phyloP scores from a whole-genome alignment of 1,140 invertebrate species.

The Caenorhabditis tropicalis region DNA sequence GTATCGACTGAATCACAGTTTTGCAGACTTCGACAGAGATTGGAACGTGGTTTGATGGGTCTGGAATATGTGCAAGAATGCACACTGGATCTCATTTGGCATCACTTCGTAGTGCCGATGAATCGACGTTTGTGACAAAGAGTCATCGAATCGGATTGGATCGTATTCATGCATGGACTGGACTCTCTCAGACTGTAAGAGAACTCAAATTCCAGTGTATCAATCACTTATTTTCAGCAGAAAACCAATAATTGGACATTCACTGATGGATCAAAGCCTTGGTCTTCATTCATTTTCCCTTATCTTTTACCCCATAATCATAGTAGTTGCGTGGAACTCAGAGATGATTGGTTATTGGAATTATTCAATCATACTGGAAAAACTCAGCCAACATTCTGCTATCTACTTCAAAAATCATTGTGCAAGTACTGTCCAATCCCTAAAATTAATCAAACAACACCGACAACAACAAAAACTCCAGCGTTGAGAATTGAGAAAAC shows the following conservation, averaged over 20 bases:
- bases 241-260: conserved; percentile 3
- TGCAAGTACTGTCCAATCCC: not conserved
- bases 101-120: not conserved
- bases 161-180: conserved; percentile 13
- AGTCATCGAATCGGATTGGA: not conserved
- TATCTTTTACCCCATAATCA: not conserved
- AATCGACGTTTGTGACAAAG: not conserved
- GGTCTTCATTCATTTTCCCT: not conserved
- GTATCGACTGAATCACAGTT: no score
- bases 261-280: not conserved
- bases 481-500: not conserved
- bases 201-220: not conserved
- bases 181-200: conserved; percentile 8
- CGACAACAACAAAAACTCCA: not conserved
- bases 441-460: not conserved
- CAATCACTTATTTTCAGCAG: not conserved
- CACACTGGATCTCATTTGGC: not conserved
- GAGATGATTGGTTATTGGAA: not conserved
- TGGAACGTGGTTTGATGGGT: conserved; percentile 14
- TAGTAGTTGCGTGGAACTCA: not conserved
- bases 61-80: not conserved
- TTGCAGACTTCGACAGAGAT: not conserved
- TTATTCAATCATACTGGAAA: not conserved
- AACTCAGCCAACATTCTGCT: not conserved
- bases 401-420: not conserved